Evolutionary conservation across 2,113 vertebrate species (phyloP).

Genomic region (Athene cunicularia): DNA sequence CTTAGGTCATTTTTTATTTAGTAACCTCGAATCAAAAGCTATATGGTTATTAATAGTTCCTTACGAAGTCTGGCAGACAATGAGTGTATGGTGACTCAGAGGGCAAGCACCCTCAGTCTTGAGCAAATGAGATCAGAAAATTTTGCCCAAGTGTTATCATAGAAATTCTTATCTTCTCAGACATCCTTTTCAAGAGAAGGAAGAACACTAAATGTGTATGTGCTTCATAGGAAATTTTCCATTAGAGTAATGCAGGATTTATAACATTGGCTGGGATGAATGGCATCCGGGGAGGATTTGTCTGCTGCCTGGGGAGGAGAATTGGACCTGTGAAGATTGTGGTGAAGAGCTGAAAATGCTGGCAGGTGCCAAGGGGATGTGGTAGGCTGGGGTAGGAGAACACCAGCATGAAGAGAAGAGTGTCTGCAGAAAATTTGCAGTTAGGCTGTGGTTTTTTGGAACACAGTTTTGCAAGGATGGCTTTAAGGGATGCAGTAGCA

Average conservation of each 20-base stretch:
- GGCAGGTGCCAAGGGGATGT: neutral
- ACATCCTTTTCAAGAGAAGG: neutral
- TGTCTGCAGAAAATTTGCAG: neutral
- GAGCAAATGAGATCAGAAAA: neutral
- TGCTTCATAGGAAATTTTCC: neutral
- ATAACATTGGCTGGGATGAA: neutral
- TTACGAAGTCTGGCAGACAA: neutral
- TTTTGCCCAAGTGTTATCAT: fast-evolving
- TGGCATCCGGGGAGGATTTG: neutral
- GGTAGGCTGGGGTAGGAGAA: neutral
- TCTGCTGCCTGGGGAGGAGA: neutral
- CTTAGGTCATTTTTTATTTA: neutral
- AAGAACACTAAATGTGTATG: neutral
- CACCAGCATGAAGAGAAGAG: neutral
- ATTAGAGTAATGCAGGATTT: neutral
- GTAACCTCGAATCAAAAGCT: neutral
- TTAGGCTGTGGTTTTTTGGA: neutral
- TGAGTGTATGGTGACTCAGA: neutral
- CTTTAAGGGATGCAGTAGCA: neutral
- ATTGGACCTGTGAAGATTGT: neutral
- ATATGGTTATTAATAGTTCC: neutral
- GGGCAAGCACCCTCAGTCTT: neutral
- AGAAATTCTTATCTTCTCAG: neutral
- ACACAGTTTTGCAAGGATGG: neutral
- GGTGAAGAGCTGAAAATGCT: neutral